Evolutionary conservation across 1,140 invertebrate genomes (phyloP), one percentile per base, ranked within the genome.

Genomic region (Aleiodes sp.): DNA sequence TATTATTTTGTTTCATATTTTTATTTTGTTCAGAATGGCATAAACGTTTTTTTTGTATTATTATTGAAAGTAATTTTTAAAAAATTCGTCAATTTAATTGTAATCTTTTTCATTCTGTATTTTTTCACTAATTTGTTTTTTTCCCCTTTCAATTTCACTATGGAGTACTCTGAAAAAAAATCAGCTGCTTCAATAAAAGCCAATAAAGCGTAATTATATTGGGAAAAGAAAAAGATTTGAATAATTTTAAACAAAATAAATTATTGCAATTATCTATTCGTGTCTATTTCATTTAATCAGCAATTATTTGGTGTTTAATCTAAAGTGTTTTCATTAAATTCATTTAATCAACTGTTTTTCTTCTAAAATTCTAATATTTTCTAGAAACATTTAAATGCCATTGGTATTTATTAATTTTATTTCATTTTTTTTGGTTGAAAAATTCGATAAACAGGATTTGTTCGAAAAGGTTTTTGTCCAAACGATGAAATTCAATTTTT

Each of bases 161-260:
- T 59, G 9, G 9, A 14, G 26, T 59, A 59, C 24, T 59, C 12
- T 28, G 10, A 31, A 59, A 56, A 24, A 56, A 31, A 33, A 33
- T 33, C 31, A 33, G 28, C 28, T 14, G 26, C 14, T 59, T 31
- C 4, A 28, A 59, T 26, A 59, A 59, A 26, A n/a, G n/a, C n/a
- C 28, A 29, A 59, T 31, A 29, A 59, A 31, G 1, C 56, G 56
- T 31, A 59, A 31, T 59, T 59, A 59, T 59, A 59, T 33, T 59
- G 56, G 56, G 56, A 59, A 43, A 59, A 57, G n/a, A 19, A 57
- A n/a, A n/a, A 26, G 14, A 0, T 52, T 24, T 19, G 12, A 21
- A 16, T 52, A 9, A 52, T 52, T 52, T 9, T 52, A 24, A 8
- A 24, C 16, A 9, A 52, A 12, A 10, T 16, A 52, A 9, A 52